Base-by-base conservation (phyloP, 2,113 vertebrate genomes). In the Hirundichthys speculiger region DNA sequence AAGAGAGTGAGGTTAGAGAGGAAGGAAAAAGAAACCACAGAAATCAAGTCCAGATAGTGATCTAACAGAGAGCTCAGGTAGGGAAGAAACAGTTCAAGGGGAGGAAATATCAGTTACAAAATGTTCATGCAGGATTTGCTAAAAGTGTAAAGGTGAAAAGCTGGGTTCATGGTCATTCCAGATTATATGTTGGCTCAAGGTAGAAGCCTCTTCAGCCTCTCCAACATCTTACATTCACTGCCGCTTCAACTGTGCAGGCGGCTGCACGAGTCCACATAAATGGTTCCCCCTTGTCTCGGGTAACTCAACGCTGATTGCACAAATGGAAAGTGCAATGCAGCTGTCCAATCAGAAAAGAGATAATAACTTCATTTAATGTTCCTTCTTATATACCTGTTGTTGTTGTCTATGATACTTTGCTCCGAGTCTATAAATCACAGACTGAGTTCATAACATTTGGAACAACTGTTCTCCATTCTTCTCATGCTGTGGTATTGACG, bases 11-110 rank as follows among this genome's bases (percentile, higher is more conserved):
- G 55, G 69, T 43, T 86, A 86, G 66, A 91, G 76, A 75, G 82
- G 84, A 86, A 50, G 78, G 79, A 85, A 75, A 84, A 79, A 73
- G 77, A 85, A 90, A 84, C 47, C 61, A 82, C 80, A 86, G 84
- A 86, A 85, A 73, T 83, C 51, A 70, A 73, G 65, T 34, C 25
- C 72, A 72, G 69, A 64, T 4, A 46, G 75, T 63, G 64, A 77
- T 51, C 67, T 52, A 50, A 69, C 21, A n/a, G n/a, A n/a, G n/a
- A n/a, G 53, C 56, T 79, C 46, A 80, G 68, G 67, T 59, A 59
- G 61, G 64, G 73, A 77, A 48, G 61, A 63, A 79, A 64, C 38
- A 58, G 69, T 24, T 39, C 19, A 11, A 13, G 46, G n/a, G 10
- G 39, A 65, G 12, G 47, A 64, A 30, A 24, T 42, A 64, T 62